A percentile compares a stretch with the other conserved stretches of the same genome.
These are phyloP conservation scores for Microctenopoma stevenorrisi DNA, from an alignment of 2,797 vertebrate genomes.

Conservation along the genomic window DNA sequence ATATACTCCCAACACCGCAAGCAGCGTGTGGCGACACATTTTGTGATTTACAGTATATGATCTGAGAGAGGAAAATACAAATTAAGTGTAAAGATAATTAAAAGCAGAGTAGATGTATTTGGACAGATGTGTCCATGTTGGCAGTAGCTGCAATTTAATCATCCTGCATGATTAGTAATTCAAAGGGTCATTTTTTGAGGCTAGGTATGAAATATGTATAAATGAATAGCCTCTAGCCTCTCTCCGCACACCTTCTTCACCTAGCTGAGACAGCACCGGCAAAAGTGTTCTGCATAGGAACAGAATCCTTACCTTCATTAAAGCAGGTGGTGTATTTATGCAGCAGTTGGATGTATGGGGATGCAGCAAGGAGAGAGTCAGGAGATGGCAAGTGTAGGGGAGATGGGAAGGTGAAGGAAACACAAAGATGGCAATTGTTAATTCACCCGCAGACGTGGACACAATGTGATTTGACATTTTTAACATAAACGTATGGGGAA, in stretches of 20 bases:
- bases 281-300: conserved; percentile 75
- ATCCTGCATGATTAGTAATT: conserved; percentile 73
- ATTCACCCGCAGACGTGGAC: conserved; percentile 83
- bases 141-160: conserved; percentile 58
- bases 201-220: conserved; percentile 84
- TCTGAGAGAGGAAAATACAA: conserved; percentile 30
- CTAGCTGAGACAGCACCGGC: conserved; percentile 84
- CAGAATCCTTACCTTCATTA: conserved; percentile 82
- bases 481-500: conserved; percentile 87
- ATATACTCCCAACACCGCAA: conserved; percentile 36
- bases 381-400: conserved; percentile 52
- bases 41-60: conserved; percentile 43
- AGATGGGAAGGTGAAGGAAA: conserved; percentile 67
- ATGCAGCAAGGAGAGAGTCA: conserved; percentile 66
- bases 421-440: conserved; percentile 72
- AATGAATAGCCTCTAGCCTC: conserved; percentile 75
- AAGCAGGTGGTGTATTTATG: conserved; percentile 85
- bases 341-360: conserved; percentile 75
- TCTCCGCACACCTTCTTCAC: conserved; percentile 77
- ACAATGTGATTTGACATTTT: conserved; percentile 88
- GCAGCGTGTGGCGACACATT: conserved; percentile 25
- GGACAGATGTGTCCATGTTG: conserved; percentile 53
- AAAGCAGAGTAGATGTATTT: conserved; percentile 47
- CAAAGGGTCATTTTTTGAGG: conserved; percentile 74
- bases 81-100: conserved; percentile 50